Percentiles rank a stretch among this genome's conserved stretches.
Evolutionary conservation across 2,888 invertebrate species (phyloP).

Genomic region (Eupeodes latifasciatus): DNA sequence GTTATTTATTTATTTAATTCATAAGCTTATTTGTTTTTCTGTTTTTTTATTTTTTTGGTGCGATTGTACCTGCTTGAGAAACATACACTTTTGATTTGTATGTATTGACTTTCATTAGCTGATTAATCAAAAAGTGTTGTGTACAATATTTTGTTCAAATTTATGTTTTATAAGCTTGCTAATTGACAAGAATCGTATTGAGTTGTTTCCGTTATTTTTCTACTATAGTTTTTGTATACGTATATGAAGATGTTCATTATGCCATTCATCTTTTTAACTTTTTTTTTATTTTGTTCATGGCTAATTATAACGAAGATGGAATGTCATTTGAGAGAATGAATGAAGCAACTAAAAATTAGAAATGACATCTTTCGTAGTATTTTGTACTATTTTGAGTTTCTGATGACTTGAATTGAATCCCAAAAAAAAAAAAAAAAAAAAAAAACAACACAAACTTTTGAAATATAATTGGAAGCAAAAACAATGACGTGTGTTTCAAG

Average conservation of each 20-base stretch:
- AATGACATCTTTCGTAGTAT: neutral
- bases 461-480: too few species aligned
- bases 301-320: neutral
- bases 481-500: too few species aligned
- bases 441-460: too few species aligned
- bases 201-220: conserved; percentile 2
- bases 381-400: neutral
- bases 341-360: neutral
- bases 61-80: too few species aligned
- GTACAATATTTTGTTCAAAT: conserved; percentile 8
- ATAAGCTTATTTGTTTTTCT: neutral
- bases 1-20: conserved; percentile 33
- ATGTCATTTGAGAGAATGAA: neutral
- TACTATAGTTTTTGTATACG: neutral
- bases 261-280: neutral
- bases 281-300: neutral
- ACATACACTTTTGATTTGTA: neutral
- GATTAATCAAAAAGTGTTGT: conserved; percentile 33
- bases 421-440: too few species aligned
- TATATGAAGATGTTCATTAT: neutral
- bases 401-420: neutral
- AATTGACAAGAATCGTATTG: conserved; percentile 35
- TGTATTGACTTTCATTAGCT: conserved; percentile 30
- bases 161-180: conserved; percentile 39
- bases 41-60: neutral